Evolutionary conservation across 2,113 vertebrate genomes (phyloP), one percentile per base, ranked within the genome.

Genomic region (Baryphthengus martii): DNA sequence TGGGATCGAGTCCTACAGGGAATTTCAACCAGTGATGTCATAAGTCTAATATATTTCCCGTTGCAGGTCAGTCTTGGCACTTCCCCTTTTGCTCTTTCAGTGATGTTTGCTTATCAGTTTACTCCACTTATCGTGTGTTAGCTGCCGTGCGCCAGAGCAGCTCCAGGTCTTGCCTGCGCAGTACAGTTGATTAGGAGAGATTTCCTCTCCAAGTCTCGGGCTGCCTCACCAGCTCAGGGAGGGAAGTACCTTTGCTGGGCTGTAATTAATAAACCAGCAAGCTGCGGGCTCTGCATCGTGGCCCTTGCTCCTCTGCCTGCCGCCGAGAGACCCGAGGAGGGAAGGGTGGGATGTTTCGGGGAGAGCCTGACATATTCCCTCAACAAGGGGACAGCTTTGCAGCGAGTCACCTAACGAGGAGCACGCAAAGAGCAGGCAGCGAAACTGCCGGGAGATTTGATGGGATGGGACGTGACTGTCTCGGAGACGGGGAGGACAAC

Each of bases 301-400:
- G 5, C 31, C 29, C 0, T 10, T 20, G 2, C 3, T 37, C 37
- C 37, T 1, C 24, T 26, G 33, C 40, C 33, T 35, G 63, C 50
- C 15, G 50, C 5, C 0, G 4, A 56, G n/a, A 66, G 7, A 20
- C 0, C 0, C 6, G 33, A 44, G 37, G 35, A 44, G 52, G 33
- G n/a, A n/a, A 83, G 33, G 33, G 20, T 9, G 25, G 6, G 17
- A 6, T 11, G 83, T 65, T 49, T 20, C 1, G 45, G 73, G 78
- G 24, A 55, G 23, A 75, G 13, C 8, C 52, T 40, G 47, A 18
- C 33, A 29, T 2, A 3, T 4, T 44, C 53, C 44, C 17, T 49
- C 37, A 20, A 11, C 4, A 18, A 10, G 13, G 17, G 17, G 7
- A 53, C 28, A 89, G 61, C 20, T 89, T 35, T 35, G 52, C 84